A percentile compares a stretch with the other conserved stretches of the same genome.
Evolutionary conservation across 2,888 invertebrate species (phyloP).

Genomic region (Leptinotarsa rubiginosa): DNA sequence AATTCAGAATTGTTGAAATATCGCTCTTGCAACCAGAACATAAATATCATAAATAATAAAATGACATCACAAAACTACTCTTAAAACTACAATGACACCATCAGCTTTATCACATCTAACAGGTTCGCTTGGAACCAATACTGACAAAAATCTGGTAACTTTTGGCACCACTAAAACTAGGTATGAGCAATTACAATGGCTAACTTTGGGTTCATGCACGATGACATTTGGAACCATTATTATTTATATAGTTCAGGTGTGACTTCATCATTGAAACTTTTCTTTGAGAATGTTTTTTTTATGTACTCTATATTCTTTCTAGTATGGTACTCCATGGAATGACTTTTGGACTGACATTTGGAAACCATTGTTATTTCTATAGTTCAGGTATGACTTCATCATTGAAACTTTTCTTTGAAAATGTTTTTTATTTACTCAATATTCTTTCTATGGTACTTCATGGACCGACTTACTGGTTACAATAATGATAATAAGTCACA

Average conservation of each 20-base stretch:
- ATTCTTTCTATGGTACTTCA: too few relatives aligned
- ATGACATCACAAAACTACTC: slow-evolving; percentile 33
- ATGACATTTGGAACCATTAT: not conserved
- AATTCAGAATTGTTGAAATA: slow-evolving; percentile 1
- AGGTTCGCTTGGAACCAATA: slow-evolving; percentile 26
- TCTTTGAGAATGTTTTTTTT: too few relatives aligned
- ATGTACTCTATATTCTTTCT: too few relatives aligned
- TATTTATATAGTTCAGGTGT: not conserved
- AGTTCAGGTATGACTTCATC: not conserved
- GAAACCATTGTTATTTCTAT: not conserved
- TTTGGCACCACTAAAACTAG: slow-evolving; percentile 24
- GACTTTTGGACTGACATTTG: not conserved
- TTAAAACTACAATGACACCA: slow-evolving; percentile 29
- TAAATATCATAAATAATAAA: slow-evolving; percentile 41
- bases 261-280: too few relatives aligned
- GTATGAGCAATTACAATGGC: slow-evolving; percentile 27
- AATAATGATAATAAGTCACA: too few relatives aligned
- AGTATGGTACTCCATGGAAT: too few relatives aligned
- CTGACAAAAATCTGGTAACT: slow-evolving; percentile 27
- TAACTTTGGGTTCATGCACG: not conserved
- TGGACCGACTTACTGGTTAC: too few relatives aligned
- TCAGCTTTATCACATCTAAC: slow-evolving; percentile 39
- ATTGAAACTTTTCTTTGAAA: too few relatives aligned
- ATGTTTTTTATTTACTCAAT: too few relatives aligned
- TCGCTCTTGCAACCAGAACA: slow-evolving; percentile 1